phyloP scores from a whole-genome alignment of 1,140 invertebrate genomes.

The Pseudomyrmex dendroicus region DNA sequence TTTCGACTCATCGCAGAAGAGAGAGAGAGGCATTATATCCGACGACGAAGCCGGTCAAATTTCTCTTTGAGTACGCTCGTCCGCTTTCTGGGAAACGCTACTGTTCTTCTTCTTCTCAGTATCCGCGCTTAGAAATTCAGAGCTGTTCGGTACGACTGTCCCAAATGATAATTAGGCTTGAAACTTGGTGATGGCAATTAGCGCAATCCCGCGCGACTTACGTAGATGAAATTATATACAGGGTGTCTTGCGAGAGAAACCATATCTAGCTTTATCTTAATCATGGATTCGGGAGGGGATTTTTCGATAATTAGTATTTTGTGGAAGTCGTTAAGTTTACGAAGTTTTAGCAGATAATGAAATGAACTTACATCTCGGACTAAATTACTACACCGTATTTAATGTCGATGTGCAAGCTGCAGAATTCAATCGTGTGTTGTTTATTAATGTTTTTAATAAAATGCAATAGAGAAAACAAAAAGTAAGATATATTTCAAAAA shows the following conservation, averaged over 20 bases:
- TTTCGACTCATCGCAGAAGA: constrained; percentile 56
- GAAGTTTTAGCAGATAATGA: neutral
- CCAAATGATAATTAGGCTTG: constrained; percentile 66
- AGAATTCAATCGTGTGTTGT: constrained; percentile 27
- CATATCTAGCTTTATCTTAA: constrained; percentile 21
- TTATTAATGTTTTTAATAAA: constrained; percentile 50
- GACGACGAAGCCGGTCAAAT: constrained; percentile 63
- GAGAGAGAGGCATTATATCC: constrained; percentile 39
- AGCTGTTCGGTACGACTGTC: constrained; percentile 58
- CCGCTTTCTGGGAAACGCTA: neutral
- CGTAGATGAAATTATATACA: constrained; percentile 20
- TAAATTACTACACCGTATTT: constrained; percentile 27
- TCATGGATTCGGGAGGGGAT: neutral
- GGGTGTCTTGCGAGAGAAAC: neutral
- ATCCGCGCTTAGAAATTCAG: constrained; percentile 62
- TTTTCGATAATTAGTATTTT: neutral
- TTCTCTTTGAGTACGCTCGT: constrained; percentile 67
- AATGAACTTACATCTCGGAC: neutral
- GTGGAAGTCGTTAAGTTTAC: neutral
- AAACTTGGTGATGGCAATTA: constrained; percentile 66
- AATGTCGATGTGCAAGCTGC: neutral
- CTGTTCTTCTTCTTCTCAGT: constrained; percentile 33
- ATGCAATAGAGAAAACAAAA: neutral
- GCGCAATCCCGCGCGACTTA: constrained; percentile 39
- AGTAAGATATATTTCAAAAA: constrained; percentile 27